A percentile compares a stretch with the other conserved stretches of the same genome.
Evolutionary conservation across 2,797 vertebrate species (phyloP).

Genomic region (Poeciliopsis presidionis): DNA sequence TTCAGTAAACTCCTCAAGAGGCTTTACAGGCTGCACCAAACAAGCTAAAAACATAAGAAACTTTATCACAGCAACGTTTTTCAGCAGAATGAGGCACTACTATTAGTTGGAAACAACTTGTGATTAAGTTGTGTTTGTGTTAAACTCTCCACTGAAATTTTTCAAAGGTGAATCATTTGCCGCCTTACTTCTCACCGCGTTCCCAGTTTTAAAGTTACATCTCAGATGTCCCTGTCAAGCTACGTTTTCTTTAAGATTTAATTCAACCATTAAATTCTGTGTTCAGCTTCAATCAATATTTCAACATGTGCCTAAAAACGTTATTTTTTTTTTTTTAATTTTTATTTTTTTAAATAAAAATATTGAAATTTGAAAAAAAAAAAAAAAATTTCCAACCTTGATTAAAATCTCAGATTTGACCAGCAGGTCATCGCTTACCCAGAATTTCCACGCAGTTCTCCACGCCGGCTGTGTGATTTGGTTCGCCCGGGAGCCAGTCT

Average conservation of each 20-base stretch:
- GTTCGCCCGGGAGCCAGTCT: conserved; percentile 66
- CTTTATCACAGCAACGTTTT: background rate
- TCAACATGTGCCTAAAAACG: background rate
- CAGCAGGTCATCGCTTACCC: conserved; percentile 14
- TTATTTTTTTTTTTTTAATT: background rate
- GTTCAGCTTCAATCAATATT: background rate
- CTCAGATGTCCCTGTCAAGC: background rate
- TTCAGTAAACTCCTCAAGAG: background rate
- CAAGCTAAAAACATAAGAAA: background rate
- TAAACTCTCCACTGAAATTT: background rate
- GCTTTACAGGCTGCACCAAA: background rate
- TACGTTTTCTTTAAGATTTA: background rate
- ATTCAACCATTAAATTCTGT: background rate
- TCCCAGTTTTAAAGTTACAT: background rate
- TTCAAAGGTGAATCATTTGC: background rate
- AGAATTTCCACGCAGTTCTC: conserved; percentile 68
- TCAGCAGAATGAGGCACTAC: background rate
- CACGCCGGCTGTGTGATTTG: conserved; percentile 38
- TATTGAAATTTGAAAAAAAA: background rate
- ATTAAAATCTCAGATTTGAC: background rate
- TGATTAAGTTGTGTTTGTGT: background rate
- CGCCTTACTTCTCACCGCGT: background rate
- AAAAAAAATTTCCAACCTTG: background rate
- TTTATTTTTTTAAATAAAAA: background rate
- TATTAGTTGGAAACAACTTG: background rate